phyloP scores from a whole-genome alignment of 2,113 vertebrate species.

The Gadus macrocephalus region DNA sequence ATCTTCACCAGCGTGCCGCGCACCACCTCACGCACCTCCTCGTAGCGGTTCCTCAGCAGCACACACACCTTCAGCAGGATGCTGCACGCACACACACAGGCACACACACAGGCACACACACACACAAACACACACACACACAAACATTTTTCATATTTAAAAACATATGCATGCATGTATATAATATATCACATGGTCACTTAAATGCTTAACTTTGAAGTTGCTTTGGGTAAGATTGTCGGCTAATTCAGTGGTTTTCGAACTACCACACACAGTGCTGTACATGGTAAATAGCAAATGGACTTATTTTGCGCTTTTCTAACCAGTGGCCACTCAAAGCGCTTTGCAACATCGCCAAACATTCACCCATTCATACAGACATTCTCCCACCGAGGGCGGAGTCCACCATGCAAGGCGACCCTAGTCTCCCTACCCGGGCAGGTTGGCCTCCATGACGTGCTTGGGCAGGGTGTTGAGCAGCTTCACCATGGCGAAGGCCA shows the following conservation, averaged over 20 bases:
- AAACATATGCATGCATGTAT: background rate
- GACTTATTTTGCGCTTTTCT: too few species aligned
- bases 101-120: background rate
- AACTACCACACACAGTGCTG: too few species aligned
- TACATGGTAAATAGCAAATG: too few species aligned
- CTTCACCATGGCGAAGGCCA: slow-evolving; percentile 94
- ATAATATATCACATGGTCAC: background rate
- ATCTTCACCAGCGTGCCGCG: slow-evolving; percentile 90
- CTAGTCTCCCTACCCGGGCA: slow-evolving; percentile 75
- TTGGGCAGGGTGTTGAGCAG: slow-evolving; percentile 90
- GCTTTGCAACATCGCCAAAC: too few species aligned
- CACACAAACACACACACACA: background rate
- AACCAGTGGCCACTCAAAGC: too few species aligned
- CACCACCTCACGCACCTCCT: slow-evolving; percentile 90
- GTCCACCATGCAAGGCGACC: too few species aligned
- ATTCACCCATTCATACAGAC: too few species aligned
- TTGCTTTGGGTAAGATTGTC: too few species aligned
- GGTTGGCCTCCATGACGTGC: slow-evolving; percentile 85
- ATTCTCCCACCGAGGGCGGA: too few species aligned
- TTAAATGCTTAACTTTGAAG: too few species aligned
- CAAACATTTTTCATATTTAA: too few species aligned
- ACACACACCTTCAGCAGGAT: slow-evolving; percentile 91
- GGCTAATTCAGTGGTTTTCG: too few species aligned
- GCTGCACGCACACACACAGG: slow-evolving; percentile 57
- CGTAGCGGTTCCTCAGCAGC: slow-evolving; percentile 87